Base-by-base conservation (phyloP, 2,113 vertebrate species). In the Sinocyclocheilus grahami region DNA sequence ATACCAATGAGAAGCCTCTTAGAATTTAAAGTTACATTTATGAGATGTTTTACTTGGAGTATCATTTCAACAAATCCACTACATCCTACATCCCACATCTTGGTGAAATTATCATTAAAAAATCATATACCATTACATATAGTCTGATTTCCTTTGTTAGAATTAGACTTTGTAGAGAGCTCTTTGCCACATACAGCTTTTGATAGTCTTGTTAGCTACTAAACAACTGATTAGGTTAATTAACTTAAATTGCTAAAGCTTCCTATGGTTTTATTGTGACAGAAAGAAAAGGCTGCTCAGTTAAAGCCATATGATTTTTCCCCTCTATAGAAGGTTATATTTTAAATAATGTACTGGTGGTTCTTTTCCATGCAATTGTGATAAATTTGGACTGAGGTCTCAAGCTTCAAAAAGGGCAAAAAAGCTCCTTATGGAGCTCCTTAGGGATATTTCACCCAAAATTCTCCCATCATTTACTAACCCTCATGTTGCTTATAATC, bases 1-100 rank as follows among this genome's bases (percentile, higher is more conserved):
- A 78, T 55, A 51, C 48, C 24, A 78, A 11, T 53, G 76, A 30
- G 76, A 78, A 78, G 18, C 75, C 75, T 77, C 5, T 12, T 48
- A 6, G 42, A 76, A 42, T 48, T 14, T 20, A 53, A 77, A 53
- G 48, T 53, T 55, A 30, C n/a, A 78, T 33, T 18, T 30, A 53
- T 53, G n/a, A 8, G n/a, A 78, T 33, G 24, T 53, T 53, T 48
- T 48, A 12, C 46, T 11, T 10, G 46, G 46, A 46, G 10, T 46
- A 46, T 3, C 46, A 11, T 46, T 46, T 46, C 46, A 46, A 71
- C 30, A 71, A 71, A 37, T 71, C 7, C 7, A 20, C 13, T 62
- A 1, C 22, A 62, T 69, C 13, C 22, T 63, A 16, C 69, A 62
- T 69, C 13, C 22, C 24, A 16, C 69, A 71, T 71, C 69, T 71